Evolutionary conservation across 2,797 vertebrate genomes (phyloP), one percentile per base, ranked within the genome.

Genomic region (Hylomyscus alleni): DNA sequence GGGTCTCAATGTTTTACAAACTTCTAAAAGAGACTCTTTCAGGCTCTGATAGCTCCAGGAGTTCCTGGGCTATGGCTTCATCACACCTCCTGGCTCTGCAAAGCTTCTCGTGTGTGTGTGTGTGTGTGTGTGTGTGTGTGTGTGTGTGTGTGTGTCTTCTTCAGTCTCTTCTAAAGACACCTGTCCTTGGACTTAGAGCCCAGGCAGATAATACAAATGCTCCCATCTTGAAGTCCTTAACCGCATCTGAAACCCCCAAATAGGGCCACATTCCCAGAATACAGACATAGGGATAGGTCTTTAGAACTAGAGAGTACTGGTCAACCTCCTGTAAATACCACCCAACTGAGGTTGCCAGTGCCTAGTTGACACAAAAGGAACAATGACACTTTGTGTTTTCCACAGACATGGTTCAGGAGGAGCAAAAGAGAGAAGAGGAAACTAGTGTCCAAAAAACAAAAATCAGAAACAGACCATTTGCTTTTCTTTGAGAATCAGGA

Each of bases 301-400:
- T 77, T 75, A 9, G 2, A 47, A 11, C 47, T 2, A 14, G 34
- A 62, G 34, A 6, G 14, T 40, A 58, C 44, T 9, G 37, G 37
- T 82, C 58, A 80, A 26, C 34, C 60, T 60, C 3, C 86, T 9
- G 26, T 7, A 85, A 60, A 58, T 2, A 31, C 86, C 56, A 20
- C 24, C n/a, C 15, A 31, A 22, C 52, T 8, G 34, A 69, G 15
- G 8, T 0, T 14, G 9, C 20, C 31, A 34, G 12, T 8, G 2
- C 14, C 54, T 26, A 2, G 8, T 15, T 3, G 3, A 13, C 24
- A n/a, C 1, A 65, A 24, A 22, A 50, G 44, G 40, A 11, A 0
- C 0, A 9, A n/a, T n/a, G 31, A 69, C 0, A 13, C 0, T 6
- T 0, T 8, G 4, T n/a, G 29, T 31, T 34, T 3, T 3, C 12